These are phyloP conservation scores for Bombus cullumanus DNA, from an alignment of 1,140 invertebrate genomes.

Conservation along the genomic window DNA sequence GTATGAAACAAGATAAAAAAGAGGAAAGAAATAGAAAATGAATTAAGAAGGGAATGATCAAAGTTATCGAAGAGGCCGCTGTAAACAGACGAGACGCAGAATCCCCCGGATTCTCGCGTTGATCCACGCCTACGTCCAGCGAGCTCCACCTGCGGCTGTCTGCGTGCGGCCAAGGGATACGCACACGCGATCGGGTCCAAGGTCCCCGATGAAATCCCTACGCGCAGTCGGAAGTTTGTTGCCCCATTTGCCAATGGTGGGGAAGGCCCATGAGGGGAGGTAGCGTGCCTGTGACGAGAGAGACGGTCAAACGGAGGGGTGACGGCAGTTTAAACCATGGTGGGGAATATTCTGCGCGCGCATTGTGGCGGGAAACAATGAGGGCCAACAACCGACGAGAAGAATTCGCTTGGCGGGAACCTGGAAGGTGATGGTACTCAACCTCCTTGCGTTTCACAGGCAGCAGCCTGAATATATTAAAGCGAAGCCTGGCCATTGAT, in stretches of 20 bases:
- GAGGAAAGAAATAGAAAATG: background rate
- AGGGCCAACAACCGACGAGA: constrained; percentile 63
- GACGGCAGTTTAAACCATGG: background rate
- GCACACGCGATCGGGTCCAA: constrained; percentile 65
- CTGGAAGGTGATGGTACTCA: constrained; percentile 56
- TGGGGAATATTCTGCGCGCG: constrained; percentile 59
- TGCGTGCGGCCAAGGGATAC: constrained; percentile 29
- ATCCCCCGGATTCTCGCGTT: constrained; percentile 41
- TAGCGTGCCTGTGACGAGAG: background rate
- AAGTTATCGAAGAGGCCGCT: background rate
- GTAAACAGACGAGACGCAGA: constrained; percentile 32
- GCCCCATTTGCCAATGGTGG: constrained; percentile 60
- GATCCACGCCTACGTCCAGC: constrained; percentile 34
- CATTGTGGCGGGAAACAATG: constrained; percentile 71
- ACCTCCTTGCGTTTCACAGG: constrained; percentile 23
- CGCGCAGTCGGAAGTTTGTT: constrained; percentile 66
- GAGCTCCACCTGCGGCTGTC: constrained; percentile 37
- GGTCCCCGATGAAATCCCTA: constrained; percentile 65
- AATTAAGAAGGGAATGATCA: background rate
- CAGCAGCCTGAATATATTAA: background rate
- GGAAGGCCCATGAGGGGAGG: constrained; percentile 43
- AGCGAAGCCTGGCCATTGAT: background rate
- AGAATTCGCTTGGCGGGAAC: constrained; percentile 64
- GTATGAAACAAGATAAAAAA: no score
- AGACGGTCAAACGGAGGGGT: constrained; percentile 1